Base-by-base conservation (phyloP, 2,888 invertebrate genomes). In the Melanargia galathea region DNA sequence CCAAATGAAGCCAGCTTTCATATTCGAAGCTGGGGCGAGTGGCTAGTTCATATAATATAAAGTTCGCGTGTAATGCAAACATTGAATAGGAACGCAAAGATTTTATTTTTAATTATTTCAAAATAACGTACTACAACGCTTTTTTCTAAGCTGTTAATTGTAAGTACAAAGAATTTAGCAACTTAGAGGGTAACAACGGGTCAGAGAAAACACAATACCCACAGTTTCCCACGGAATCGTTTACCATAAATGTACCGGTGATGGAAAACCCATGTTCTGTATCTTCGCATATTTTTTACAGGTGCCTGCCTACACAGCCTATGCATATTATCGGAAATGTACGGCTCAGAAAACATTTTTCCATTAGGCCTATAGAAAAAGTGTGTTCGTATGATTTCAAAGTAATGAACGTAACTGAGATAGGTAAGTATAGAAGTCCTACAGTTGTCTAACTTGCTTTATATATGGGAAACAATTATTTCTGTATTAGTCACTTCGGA, bases 241-340 rank as follows among this genome's bases (percentile, higher is more conserved):
- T 62, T 65, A 67, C 65, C 67, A 67, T 69, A 67, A 67, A 62
- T 68, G 64, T 66, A 65, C 67, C 70, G 74, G 74, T 87, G 87
- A 89, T 89, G 88, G 87, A 83, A 84, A 84, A 85, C 78, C 80
- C 81, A 76, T 84, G 85, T 88, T 75, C 68, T 64, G 61, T 56
- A 55, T 54, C 58, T 68, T 55, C 54, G 58, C 63, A 69, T 55
- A 66, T 63, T 57, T 60, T 65, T 56, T 60, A 67, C 57, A 61
- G 45, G 52, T 33, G 45, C 35, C 38, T 45, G 20, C n/a, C n/a
- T 13, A 43, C 18, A 43, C 18, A 22, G 22, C 45, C 22, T 48
- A 35, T 57, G 46, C 46, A 22, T 61, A 56, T 60, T 61, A 60
- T 35, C 40, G 61, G 48, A 57, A 56, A 60, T 43, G 30, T 59